These are phyloP conservation scores for Lateolabrax maculatus DNA, from an alignment of 2,797 vertebrate genomes.

Conservation along the genomic window DNA sequence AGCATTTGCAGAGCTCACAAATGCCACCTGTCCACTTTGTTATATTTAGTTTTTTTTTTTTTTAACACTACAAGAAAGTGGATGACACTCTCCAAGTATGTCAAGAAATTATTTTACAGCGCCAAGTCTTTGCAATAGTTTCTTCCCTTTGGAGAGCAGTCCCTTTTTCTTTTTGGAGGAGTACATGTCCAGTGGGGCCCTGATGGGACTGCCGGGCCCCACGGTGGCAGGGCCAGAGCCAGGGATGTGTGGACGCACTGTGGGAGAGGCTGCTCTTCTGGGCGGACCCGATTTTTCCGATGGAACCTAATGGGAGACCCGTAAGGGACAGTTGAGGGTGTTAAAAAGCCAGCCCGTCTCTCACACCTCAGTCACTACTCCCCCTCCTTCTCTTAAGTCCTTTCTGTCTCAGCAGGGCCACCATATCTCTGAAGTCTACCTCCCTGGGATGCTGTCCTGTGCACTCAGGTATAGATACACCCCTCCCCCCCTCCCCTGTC, in stretches of 20 bases:
- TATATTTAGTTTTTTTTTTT: constrained; percentile 42
- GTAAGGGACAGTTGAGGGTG: constrained; percentile 88
- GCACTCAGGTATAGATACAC: constrained; percentile 39
- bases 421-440: constrained; percentile 73
- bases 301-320: constrained; percentile 96
- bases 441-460: constrained; percentile 62
- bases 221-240: constrained; percentile 89
- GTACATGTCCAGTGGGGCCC: constrained; percentile 90
- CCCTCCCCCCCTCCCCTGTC: constrained; percentile 13
- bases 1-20: constrained; percentile 75
- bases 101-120: constrained; percentile 89
- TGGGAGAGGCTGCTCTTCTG: constrained; percentile 93
- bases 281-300: constrained; percentile 92
- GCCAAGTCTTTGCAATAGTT: constrained; percentile 94
- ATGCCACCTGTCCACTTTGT: constrained; percentile 84
- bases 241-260: constrained; percentile 88
- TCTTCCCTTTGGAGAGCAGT: constrained; percentile 97
- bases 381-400: constrained; percentile 69
- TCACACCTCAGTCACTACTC: constrained; percentile 79
- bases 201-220: constrained; percentile 92
- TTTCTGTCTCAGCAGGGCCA: constrained; percentile 79
- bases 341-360: constrained; percentile 81
- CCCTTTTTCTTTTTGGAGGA: constrained; percentile 96
- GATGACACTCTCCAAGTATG: constrained; percentile 50
- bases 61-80: constrained; percentile 58